These are phyloP conservation scores for Centropus bengalensis DNA, from an alignment of 2,113 vertebrate genomes.

Conservation along the genomic window DNA sequence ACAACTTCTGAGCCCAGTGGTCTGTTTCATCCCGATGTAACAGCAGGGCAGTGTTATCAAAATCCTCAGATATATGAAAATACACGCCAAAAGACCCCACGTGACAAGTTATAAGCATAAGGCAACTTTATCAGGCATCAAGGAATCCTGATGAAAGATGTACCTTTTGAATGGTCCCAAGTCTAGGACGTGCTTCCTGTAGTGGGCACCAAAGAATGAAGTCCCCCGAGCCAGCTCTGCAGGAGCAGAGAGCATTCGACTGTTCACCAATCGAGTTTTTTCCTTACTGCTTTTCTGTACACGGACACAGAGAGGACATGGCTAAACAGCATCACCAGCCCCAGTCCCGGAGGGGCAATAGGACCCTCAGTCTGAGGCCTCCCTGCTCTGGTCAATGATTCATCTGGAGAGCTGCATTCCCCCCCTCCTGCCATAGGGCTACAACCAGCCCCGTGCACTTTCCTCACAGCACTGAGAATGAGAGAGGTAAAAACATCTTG, in stretches of 20 bases:
- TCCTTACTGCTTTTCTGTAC: neutral
- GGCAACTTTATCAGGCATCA: neutral
- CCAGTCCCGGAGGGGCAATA: neutral
- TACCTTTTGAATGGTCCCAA: neutral
- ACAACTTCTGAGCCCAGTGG: neutral
- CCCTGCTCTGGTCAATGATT: neutral
- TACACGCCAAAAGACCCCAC: rapidly evolving
- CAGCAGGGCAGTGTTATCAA: neutral
- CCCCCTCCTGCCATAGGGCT: neutral
- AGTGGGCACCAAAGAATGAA: neutral
- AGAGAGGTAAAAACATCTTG: neutral
- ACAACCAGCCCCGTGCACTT: neutral
- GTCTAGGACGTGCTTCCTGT: neutral
- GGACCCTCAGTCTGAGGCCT: neutral
- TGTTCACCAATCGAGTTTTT: neutral
- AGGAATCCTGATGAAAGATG: neutral
- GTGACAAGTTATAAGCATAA: neutral
- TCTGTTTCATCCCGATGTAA: neutral
- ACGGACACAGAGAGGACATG: neutral
- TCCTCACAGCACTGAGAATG: neutral
- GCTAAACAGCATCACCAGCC: neutral
- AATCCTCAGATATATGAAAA: neutral
- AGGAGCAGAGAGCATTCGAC: neutral
- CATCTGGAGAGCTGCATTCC: neutral
- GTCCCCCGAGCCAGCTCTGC: neutral